These are phyloP conservation scores for Mesorhabditis belari DNA, from an alignment of 2,888 invertebrate species.

Conservation along the genomic window DNA sequence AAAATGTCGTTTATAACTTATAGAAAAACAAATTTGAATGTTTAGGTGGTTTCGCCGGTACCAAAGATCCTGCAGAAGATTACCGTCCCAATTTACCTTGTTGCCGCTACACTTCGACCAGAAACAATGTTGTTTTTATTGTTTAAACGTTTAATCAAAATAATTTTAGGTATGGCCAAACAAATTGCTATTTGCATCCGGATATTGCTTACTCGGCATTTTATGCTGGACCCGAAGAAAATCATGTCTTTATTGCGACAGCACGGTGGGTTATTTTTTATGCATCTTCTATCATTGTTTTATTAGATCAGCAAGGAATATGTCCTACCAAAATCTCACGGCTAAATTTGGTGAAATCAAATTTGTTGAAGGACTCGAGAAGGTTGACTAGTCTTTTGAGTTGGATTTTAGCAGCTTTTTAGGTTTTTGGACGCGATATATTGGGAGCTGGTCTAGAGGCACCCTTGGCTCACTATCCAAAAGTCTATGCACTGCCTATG, in stretches of 20 bases:
- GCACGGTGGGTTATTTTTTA: conserved; percentile 25
- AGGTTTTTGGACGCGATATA: conserved; percentile 61
- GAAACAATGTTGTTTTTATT: conserved; percentile 73
- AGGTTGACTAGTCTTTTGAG: conserved; percentile 50
- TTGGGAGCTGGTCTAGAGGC: conserved; percentile 77
- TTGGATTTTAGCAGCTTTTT: not conserved
- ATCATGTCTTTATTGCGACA: conserved; percentile 79
- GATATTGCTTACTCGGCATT: conserved; percentile 80
- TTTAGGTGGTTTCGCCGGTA: conserved; percentile 61
- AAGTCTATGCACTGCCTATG: conserved; percentile 91
- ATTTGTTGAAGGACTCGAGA: conserved; percentile 60
- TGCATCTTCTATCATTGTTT: not conserved
- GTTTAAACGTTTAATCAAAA: not conserved
- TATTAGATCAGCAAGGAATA: conserved; percentile 80
- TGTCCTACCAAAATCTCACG: conserved; percentile 89
- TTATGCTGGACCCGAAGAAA: conserved; percentile 60
- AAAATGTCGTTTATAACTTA: not conserved
- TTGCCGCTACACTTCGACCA: conserved; percentile 93
- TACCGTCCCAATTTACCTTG: conserved; percentile 66
- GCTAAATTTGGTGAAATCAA: conserved; percentile 71
- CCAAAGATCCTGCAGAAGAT: conserved; percentile 62
- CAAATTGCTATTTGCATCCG: conserved; percentile 95
- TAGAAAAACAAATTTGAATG: not conserved
- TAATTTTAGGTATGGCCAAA: conserved; percentile 74
- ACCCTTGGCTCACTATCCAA: conserved; percentile 74